Conservation (phyloP, 2,797 vertebrate species). For the Chanos chanos region DNA sequence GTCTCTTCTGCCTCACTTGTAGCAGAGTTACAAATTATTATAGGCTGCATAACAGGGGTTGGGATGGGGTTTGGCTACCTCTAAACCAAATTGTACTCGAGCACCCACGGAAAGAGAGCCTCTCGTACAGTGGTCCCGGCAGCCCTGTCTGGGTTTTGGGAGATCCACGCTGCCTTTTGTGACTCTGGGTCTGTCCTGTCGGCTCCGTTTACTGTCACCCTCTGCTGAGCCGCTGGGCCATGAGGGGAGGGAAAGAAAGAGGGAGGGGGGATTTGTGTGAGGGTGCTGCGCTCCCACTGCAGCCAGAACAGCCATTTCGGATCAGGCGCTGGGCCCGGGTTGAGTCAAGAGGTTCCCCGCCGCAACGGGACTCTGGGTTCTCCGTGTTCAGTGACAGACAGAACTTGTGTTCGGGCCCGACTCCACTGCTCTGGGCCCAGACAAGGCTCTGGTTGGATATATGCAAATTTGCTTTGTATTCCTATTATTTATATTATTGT, state of each 20-base stretch:
- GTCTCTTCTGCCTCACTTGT: too few relatives aligned
- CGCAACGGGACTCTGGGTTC: slow-evolving; percentile 23
- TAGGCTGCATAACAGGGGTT: too few relatives aligned
- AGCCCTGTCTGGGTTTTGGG: slow-evolving; percentile 48
- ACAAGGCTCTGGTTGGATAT: too few relatives aligned
- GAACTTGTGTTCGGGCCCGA: not conserved
- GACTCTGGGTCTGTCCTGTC: slow-evolving; percentile 68
- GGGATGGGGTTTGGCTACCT: not conserved
- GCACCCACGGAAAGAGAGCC: not conserved
- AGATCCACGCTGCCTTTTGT: slow-evolving; percentile 40
- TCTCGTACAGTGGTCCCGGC: not conserved
- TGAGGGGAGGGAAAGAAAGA: slow-evolving; percentile 25
- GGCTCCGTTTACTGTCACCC: slow-evolving; percentile 61
- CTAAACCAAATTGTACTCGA: not conserved
- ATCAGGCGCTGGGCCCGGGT: slow-evolving; percentile 33
- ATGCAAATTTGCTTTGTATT: too few relatives aligned
- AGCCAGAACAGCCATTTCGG: slow-evolving; percentile 30
- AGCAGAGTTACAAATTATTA: too few relatives aligned
- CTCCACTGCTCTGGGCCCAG: too few relatives aligned
- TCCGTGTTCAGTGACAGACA: slow-evolving; percentile 17
- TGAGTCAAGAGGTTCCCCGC: slow-evolving; percentile 33
- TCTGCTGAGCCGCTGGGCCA: slow-evolving; percentile 37
- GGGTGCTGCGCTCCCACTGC: not conserved
- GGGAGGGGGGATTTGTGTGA: not conserved
- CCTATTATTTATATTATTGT: too few relatives aligned